These are phyloP conservation scores for Grammomys dolichurus DNA, from an alignment of 2,113 vertebrate species.

Conservation along the genomic window DNA sequence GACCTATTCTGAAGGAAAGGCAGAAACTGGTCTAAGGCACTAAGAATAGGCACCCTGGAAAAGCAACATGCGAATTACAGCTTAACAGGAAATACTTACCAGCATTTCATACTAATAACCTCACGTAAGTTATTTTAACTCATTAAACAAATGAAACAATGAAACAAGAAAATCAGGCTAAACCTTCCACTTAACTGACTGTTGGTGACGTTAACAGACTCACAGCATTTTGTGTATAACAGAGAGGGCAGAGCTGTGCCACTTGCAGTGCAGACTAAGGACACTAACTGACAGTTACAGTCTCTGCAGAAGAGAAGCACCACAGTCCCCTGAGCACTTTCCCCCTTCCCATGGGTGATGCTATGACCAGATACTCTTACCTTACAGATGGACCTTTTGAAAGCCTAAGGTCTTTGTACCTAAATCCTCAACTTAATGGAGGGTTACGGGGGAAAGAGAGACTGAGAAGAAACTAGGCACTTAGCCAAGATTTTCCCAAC, in stretches of 20 bases:
- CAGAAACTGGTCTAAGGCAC: background rate
- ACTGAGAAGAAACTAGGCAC: background rate
- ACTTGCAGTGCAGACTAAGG: background rate
- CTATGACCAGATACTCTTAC: background rate
- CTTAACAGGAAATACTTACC: background rate
- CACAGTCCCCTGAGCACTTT: background rate
- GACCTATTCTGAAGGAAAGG: background rate
- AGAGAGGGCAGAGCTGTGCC: background rate
- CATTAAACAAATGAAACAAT: constrained; percentile 26
- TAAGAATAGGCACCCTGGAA: background rate
- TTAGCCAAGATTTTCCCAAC: background rate
- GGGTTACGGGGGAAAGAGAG: background rate
- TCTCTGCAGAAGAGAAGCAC: background rate
- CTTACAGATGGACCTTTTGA: background rate
- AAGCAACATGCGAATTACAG: background rate
- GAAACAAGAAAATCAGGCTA: background rate
- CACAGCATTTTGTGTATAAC: background rate
- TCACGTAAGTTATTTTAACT: constrained; percentile 42
- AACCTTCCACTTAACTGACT: background rate
- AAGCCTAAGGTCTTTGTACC: background rate
- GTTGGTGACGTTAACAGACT: background rate
- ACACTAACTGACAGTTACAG: background rate
- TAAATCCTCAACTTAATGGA: background rate
- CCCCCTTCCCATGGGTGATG: background rate
- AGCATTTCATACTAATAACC: background rate